These are phyloP conservation scores for Barbus barbus DNA, from an alignment of 2,113 vertebrate genomes.

Conservation along the genomic window DNA sequence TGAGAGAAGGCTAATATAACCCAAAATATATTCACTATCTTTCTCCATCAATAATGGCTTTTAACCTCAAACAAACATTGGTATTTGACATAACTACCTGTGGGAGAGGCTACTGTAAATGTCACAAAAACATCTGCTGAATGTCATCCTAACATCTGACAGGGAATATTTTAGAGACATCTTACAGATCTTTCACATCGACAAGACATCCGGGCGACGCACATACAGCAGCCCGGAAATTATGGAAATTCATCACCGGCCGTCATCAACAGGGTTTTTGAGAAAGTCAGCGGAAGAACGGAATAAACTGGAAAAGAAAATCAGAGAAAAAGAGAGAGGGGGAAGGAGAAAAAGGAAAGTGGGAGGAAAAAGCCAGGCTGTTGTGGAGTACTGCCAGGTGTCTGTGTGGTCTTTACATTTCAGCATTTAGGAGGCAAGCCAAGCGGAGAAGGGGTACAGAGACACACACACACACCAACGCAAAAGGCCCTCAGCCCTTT, in stretches of 20 bases:
- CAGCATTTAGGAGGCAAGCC: conserved; percentile 75
- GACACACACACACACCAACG: conserved; percentile 43
- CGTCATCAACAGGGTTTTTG: conserved; percentile 32
- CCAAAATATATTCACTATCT: neutral
- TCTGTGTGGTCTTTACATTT: conserved; percentile 81
- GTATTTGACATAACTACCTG: neutral
- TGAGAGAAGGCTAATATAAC: neutral
- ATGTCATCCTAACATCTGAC: neutral
- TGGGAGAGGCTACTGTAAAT: neutral
- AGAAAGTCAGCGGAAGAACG: conserved; percentile 47
- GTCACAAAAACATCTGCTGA: conserved; percentile 5
- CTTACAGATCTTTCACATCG: neutral
- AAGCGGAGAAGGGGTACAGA: conserved; percentile 66
- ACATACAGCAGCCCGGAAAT: neutral
- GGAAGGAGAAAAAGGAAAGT: conserved; percentile 43
- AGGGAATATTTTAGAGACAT: neutral
- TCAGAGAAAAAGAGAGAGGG: conserved; percentile 14
- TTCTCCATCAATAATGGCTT: neutral
- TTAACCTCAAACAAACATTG: neutral
- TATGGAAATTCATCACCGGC: conserved; percentile 29
- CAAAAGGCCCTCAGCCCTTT: conserved; percentile 51
- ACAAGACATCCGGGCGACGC: neutral
- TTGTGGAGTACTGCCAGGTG: conserved; percentile 77
- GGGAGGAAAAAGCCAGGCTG: conserved; percentile 68
- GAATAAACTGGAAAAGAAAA: conserved; percentile 53